Conservation (phyloP, 2,797 vertebrate genomes). For the Gallinago solitaria region DNA sequence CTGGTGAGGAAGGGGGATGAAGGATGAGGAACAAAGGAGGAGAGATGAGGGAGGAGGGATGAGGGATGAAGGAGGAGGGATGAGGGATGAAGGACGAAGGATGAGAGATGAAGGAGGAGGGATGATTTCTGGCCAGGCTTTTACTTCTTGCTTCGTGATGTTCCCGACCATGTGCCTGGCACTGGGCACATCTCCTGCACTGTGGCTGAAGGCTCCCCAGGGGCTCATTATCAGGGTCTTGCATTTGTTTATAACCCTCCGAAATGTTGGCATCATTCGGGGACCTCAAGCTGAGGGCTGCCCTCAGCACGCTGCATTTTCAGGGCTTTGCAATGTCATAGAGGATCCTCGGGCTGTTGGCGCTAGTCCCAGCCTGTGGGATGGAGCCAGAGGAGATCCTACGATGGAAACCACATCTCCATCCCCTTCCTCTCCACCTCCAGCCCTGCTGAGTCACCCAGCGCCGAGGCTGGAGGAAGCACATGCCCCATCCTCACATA, state of each 20-base stretch:
- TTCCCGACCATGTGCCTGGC: not conserved
- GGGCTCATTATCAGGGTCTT: fast-evolving
- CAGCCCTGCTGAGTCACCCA: fast-evolving
- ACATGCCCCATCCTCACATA: fast-evolving
- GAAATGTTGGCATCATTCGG: not conserved
- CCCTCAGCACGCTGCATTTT: fast-evolving
- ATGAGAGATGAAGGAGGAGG: not conserved
- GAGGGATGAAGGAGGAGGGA: not conserved
- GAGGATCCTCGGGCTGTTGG: not conserved
- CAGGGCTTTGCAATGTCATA: not conserved
- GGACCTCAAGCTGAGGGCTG: fast-evolving
- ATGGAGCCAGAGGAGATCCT: not conserved
- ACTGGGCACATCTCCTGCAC: not conserved
- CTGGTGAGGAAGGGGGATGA: not conserved
- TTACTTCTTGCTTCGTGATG: not conserved
- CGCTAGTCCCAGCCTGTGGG: not conserved
- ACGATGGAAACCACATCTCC: not conserved
- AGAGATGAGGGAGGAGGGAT: not conserved
- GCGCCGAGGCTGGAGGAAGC: not conserved
- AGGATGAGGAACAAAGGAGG: not conserved
- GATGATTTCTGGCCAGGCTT: not conserved
- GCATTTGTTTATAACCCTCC: not conserved
- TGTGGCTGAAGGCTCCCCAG: not conserved
- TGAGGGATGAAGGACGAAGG: not conserved
- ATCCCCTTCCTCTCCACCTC: not conserved